Conservation (phyloP, 2,888 invertebrate species). For the Heliconius charithonia region DNA sequence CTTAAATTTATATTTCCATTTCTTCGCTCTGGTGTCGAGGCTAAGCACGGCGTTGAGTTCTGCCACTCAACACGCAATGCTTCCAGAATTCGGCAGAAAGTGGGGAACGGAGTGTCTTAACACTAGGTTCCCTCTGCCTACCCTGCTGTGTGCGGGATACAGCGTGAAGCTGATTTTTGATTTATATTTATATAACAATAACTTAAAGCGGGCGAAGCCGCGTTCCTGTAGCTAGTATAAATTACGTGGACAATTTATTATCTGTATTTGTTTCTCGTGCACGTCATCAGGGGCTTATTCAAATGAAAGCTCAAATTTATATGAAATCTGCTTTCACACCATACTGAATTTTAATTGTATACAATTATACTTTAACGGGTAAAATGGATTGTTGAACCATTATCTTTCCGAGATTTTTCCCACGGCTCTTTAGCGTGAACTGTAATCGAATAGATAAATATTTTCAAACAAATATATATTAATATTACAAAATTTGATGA, state of each 20-base stretch:
- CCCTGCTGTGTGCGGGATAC: too few species aligned
- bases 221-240: background rate
- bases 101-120: too few species aligned
- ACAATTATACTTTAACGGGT: constrained; percentile 5
- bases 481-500: too few species aligned
- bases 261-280: background rate
- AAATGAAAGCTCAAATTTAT: constrained; percentile 12
- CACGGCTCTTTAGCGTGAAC: constrained; percentile 8
- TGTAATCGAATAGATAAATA: background rate
- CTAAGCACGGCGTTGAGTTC: too few species aligned
- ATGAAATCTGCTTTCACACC: constrained; percentile 5
- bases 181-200: background rate
- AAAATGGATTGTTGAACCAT: constrained; percentile 1
- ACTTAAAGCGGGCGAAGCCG: too few species aligned
- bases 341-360: constrained; percentile 18
- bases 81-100: too few species aligned
- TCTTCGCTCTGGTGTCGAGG: too few species aligned
- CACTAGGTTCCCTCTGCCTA: too few species aligned
- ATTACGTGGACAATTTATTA: background rate
- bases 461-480: background rate
- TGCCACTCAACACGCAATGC: too few species aligned
- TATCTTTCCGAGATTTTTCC: background rate
- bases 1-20: too few species aligned
- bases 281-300: constrained; percentile 1
- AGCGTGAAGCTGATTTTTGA: too few species aligned